Evolutionary conservation across 2,113 vertebrate species (phyloP), one percentile per base, ranked within the genome.

Genomic region (Cyanistes caeruleus): DNA sequence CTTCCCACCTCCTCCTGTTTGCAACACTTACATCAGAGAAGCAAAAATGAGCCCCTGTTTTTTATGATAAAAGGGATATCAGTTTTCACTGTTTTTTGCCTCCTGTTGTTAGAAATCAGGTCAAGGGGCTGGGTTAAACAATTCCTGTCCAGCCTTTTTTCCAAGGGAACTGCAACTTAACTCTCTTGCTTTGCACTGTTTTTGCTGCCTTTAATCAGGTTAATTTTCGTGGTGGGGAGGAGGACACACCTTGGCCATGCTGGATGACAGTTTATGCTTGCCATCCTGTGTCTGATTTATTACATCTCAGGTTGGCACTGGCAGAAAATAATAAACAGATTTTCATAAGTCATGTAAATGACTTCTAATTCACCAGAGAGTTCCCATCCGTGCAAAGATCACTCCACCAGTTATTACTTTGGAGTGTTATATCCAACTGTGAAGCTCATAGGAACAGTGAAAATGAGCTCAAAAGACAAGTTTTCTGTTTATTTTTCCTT

Each of bases 51-150:
- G 15, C 3, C 46, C 49, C 37, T 76, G 6, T 17, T 21, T 73
- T 93, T 68, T n/a, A 67, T 41, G 75, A 90, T 74, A 90, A 85
- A 80, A 69, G 30, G 4, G 19, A 43, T 83, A 95, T 91, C 79
- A 87, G 3, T 51, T 94, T 91, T 87, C 91, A 16, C 6, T 8
- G 0, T 0, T 33, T 88, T 95, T 83, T 86, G 33, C n/a, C 27
- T 87, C 20, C n/a, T 73, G 8, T 87, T 96, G 63, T 86, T 37
- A 62, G 78, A 90, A 95, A 94, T 65, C 67, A 77, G 94, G 75
- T 80, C 90, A 88, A 75, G 39, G 15, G 78, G 11, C 27, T 84
- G 84, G 13, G 13, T 91, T 73, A 80, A 85, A 55, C 27, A 88
- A 62, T 77, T 63, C 30, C 19, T 77, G 23, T 25, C 63, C 48